These are phyloP conservation scores for Drosophila leonis DNA, from an alignment of 2,888 invertebrate species.

Conservation along the genomic window DNA sequence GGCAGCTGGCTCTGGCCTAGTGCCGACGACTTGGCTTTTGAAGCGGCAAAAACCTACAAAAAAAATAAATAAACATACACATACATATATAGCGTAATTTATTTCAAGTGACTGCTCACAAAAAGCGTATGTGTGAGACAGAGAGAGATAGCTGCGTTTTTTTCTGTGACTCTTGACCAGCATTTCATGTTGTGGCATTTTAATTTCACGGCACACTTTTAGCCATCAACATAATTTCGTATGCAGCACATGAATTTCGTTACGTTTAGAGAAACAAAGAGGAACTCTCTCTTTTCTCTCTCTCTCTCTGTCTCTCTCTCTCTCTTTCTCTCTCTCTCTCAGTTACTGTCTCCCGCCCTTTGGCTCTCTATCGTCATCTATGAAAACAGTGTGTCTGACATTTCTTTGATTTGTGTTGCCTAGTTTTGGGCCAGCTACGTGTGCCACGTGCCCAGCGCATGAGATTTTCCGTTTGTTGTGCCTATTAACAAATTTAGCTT, in stretches of 20 bases:
- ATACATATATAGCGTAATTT: constrained; percentile 59
- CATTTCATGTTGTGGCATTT: constrained; percentile 79
- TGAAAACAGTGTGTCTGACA: constrained; percentile 50
- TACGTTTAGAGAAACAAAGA: constrained; percentile 29
- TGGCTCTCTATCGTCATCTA: constrained; percentile 1
- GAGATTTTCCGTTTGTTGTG: constrained; percentile 6
- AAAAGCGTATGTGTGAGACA: neutral
- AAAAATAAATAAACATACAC: constrained; percentile 4
- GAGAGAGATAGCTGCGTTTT: constrained; percentile 6
- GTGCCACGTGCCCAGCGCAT: constrained; percentile 23
- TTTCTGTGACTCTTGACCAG: constrained; percentile 74
- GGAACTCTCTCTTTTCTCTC: neutral
- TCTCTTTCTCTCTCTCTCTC: neutral
- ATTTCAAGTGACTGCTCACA: constrained; percentile 67
- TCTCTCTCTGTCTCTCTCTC: neutral
- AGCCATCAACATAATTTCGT: constrained; percentile 72
- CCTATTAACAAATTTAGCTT: constrained; percentile 21
- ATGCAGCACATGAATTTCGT: constrained; percentile 66
- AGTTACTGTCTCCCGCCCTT: neutral
- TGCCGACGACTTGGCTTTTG: constrained; percentile 40
- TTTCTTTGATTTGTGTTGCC: constrained; percentile 70
- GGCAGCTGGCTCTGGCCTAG: constrained; percentile 37
- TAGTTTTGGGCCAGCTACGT: constrained; percentile 55
- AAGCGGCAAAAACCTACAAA: constrained; percentile 49
- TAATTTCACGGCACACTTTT: constrained; percentile 77